A percentile compares a stretch with the other conserved stretches of the same genome.
phyloP scores from a whole-genome alignment of 2,113 vertebrate species.

The Spilogale gracilis region DNA sequence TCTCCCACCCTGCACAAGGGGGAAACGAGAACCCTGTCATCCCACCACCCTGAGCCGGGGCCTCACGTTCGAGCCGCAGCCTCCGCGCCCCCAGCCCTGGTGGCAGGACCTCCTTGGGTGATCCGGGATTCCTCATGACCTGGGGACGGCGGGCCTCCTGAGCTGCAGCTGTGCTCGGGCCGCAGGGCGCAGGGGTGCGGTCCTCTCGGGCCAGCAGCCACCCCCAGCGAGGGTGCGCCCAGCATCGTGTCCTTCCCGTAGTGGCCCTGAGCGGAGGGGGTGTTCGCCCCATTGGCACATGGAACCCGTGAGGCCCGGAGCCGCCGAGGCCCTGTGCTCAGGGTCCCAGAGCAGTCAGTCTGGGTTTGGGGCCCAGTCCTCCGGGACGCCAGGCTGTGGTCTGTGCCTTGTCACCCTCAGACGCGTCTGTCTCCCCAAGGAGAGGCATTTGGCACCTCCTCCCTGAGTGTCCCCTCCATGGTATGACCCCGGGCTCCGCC shows the following conservation, averaged over 20 bases:
- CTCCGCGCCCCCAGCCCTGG: rapidly evolving
- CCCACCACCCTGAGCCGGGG: neutral
- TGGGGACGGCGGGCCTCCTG: rapidly evolving
- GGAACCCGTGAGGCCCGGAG: neutral
- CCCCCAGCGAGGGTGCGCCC: neutral
- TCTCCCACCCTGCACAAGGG: rapidly evolving
- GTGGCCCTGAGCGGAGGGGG: neutral
- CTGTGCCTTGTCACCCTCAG: neutral
- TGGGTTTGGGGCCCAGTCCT: neutral
- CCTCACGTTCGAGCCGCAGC: rapidly evolving
- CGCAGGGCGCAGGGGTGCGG: neutral
- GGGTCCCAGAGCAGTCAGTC: neutral
- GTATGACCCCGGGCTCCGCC: neutral
- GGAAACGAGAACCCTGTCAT: rapidly evolving
- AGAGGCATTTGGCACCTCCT: neutral
- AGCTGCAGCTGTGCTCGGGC: neutral
- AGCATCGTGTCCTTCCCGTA: rapidly evolving
- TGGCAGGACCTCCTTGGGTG: rapidly evolving
- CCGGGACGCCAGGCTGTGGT: rapidly evolving
- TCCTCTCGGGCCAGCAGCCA: neutral
- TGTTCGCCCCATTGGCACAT: neutral
- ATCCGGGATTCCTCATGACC: neutral
- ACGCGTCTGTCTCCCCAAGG: rapidly evolving
- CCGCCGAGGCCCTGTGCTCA: neutral
- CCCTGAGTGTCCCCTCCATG: rapidly evolving